Evolutionary conservation across 2,113 vertebrate genomes (phyloP).

Genomic region (Aspidoscelis tigris): DNA sequence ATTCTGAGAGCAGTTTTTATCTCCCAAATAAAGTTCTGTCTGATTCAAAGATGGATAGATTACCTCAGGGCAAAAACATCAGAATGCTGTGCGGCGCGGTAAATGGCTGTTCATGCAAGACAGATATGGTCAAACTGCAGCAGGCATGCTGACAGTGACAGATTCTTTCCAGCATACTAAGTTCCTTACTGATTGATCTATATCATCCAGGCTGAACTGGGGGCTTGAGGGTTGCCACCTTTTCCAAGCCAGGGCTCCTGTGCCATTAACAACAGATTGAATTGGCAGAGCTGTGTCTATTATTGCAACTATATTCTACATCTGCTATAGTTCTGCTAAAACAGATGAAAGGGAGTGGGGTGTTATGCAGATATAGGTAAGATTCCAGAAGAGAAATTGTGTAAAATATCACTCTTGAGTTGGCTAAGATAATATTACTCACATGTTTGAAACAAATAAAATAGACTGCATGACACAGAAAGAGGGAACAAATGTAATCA

Average conservation of each 20-base stretch:
- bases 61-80: slow-evolving; percentile 24
- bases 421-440: too few species aligned
- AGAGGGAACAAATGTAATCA: too few species aligned
- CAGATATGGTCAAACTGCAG: neutral
- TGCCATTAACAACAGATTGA: neutral
- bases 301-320: neutral
- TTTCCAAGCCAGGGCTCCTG: neutral
- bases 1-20: slow-evolving; percentile 32
- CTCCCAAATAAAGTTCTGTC: slow-evolving; percentile 27
- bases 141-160: neutral
- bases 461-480: too few species aligned
- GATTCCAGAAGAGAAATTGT: too few species aligned
- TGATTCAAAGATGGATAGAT: slow-evolving; percentile 39
- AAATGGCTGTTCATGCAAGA: slow-evolving; percentile 22
- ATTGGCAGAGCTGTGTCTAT: neutral
- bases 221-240: neutral
- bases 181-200: neutral
- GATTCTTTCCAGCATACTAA: neutral
- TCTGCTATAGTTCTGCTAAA: neutral
- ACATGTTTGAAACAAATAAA: neutral
- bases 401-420: too few species aligned
- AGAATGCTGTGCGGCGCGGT: slow-evolving; percentile 19
- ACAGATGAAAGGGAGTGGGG: neutral
- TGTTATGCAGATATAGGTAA: too few species aligned
- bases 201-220: neutral